Evolutionary conservation across 2,888 invertebrate genomes (phyloP), one percentile per base, ranked within the genome.

Genomic region (Cephonodes hylas): DNA sequence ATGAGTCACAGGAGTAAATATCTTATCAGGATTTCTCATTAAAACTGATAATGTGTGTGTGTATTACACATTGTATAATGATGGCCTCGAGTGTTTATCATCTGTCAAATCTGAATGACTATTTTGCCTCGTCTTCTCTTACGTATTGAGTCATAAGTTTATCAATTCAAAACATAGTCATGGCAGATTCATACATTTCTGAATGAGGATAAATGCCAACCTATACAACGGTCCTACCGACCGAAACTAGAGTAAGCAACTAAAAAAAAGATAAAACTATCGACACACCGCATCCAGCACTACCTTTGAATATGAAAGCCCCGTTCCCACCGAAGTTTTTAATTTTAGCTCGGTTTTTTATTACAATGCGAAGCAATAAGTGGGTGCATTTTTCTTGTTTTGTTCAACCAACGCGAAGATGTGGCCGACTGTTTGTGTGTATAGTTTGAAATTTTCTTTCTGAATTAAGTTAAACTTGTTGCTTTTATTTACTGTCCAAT

Each of bases 341-440:
- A 68, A 64, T 66, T 66, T 66, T 62, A 68, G 66, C 58, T 27
- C 60, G 34, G 60, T 56, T 66, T 64, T 67, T 64, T 66, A 66
- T 68, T 63, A 65, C 63, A 66, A 65, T 61, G 59, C 58, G 60
- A 53, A 60, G 67, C 63, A 67, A 64, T 61, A 63, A 59, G 66
- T 60, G 27, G 44, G 15, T 45, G 42, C 46, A 44, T 64, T 46
- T 63, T 38, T 62, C 48, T 61, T 62, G 56, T 46, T 59, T 64
- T 64, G 53, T 59, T 61, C n/a, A 18, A 34, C 18, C 38, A 18
- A 25, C 44, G 45, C 58, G 46, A 62, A 42, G 42, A 22, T 53
- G 44, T 6, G 27, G 27, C 44, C 34, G 27, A 44, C 48, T 38
- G 42, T 7, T 44, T 60, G 20, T 8, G n/a, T 59, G 22, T 38